Conservation (phyloP, 2,888 invertebrate genomes). For the Chrysopilus asiliformis region DNA sequence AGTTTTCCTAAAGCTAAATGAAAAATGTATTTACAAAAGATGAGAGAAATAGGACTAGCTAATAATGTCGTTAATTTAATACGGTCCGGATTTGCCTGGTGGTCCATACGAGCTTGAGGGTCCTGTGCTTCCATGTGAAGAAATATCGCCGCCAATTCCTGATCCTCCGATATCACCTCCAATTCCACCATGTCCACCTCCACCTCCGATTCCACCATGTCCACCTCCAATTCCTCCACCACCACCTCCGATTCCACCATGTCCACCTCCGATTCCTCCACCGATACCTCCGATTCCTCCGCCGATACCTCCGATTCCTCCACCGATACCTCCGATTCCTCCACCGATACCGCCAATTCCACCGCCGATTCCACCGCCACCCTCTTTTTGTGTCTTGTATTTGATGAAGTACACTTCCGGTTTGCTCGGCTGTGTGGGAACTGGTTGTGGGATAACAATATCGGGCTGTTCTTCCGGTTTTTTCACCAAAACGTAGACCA, state of each 20-base stretch:
- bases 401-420: conserved; percentile 78
- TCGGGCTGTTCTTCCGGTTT: conserved; percentile 76
- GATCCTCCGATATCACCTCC: conserved; percentile 20
- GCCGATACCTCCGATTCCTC: conserved; percentile 9
- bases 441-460: conserved; percentile 59
- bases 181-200: conserved; percentile 16
- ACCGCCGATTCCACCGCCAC: conserved; percentile 14
- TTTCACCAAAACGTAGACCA: conserved; percentile 80
- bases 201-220: conserved; percentile 15
- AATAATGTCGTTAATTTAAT: conserved; percentile 27
- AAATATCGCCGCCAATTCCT: conserved; percentile 13
- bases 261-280: conserved; percentile 15
- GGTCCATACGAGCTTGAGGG: conserved; percentile 48
- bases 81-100: conserved; percentile 58
- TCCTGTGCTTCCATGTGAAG: conserved; percentile 19
- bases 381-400: conserved; percentile 35
- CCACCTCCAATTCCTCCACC: conserved; percentile 17
- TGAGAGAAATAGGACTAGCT: conserved; percentile 19
- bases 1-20: conserved; percentile 15
- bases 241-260: conserved; percentile 14
- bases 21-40: conserved; percentile 20
- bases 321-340: conserved; percentile 14
- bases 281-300: conserved; percentile 11
- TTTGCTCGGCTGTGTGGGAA: conserved; percentile 73
- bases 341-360: conserved; percentile 10